Percentiles rank a stretch among this genome's conserved stretches.
These are phyloP conservation scores for Erethizon dorsatum DNA, from an alignment of 2,797 vertebrate genomes.

Conservation along the genomic window DNA sequence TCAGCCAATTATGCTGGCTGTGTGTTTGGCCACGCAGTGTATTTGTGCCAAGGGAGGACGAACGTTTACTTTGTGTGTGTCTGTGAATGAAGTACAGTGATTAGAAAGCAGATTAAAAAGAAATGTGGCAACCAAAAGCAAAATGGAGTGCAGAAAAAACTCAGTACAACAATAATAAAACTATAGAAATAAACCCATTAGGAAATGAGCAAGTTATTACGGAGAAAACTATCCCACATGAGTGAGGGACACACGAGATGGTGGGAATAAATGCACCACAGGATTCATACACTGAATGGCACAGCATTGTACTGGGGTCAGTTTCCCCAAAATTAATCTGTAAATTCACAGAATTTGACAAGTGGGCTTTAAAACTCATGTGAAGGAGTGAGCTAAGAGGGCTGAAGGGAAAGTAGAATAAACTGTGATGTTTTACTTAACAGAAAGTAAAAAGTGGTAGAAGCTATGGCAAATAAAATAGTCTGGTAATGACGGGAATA, in stretches of 20 bases:
- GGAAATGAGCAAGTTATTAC: background rate
- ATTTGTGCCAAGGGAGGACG: constrained; percentile 74
- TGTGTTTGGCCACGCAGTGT: constrained; percentile 28
- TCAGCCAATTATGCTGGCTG: constrained; percentile 69
- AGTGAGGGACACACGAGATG: background rate
- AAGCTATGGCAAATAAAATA: background rate
- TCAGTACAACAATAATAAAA: background rate
- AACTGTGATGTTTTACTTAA: constrained; percentile 52
- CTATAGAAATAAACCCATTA: background rate
- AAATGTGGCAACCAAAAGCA: constrained; percentile 70
- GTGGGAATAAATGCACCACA: background rate
- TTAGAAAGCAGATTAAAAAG: constrained; percentile 76
- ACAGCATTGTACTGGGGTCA: background rate
- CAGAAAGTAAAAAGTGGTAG: constrained; percentile 28
- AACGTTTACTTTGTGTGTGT: constrained; percentile 75
- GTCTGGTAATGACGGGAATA: background rate
- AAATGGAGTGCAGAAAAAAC: constrained; percentile 20
- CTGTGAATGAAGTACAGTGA: constrained; percentile 78
- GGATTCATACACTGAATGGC: background rate
- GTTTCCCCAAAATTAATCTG: background rate
- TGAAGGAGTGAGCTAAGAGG: constrained; percentile 50
- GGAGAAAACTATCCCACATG: background rate
- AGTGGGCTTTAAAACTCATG: constrained; percentile 47
- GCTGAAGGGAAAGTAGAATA: background rate
- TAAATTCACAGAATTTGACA: constrained; percentile 55